Percentiles rank a stretch among this genome's conserved stretches.
phyloP scores from a whole-genome alignment of 2,888 invertebrate genomes.

The Heliconius ismenius region DNA sequence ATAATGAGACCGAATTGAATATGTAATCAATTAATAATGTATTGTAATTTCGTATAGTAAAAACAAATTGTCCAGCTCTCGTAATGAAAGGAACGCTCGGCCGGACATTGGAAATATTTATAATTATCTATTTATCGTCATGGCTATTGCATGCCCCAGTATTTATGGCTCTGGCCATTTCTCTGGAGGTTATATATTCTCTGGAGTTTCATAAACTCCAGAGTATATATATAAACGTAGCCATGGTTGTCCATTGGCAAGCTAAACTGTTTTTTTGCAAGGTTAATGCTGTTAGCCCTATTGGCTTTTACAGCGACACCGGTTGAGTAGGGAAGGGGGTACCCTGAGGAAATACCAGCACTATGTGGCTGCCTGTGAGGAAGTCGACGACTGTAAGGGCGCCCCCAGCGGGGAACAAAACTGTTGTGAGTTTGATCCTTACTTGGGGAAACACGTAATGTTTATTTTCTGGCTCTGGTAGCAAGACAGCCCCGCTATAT shows the following conservation, averaged over 20 bases:
- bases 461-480: too few relatives aligned
- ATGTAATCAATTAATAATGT: constrained; percentile 32
- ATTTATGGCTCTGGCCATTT: background rate
- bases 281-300: too few relatives aligned
- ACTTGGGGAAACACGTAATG: background rate
- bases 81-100: constrained; percentile 9
- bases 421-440: background rate
- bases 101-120: constrained; percentile 4
- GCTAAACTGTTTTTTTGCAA: too few relatives aligned
- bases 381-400: too few relatives aligned
- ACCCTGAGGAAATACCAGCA: too few relatives aligned
- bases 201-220: too few relatives aligned
- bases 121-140: constrained; percentile 10
- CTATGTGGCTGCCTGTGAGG: too few relatives aligned
- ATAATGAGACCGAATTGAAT: constrained; percentile 31
- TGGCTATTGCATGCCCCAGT: background rate
- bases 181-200: background rate
- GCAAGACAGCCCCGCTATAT: too few relatives aligned
- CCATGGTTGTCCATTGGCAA: too few relatives aligned
- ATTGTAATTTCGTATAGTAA: constrained; percentile 22
- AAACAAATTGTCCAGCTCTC: constrained; percentile 13
- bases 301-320: too few relatives aligned
- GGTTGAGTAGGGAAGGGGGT: too few relatives aligned
- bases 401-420: background rate
- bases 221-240: background rate